Evolutionary conservation across 2,888 invertebrate genomes (phyloP).

Genomic region (Actias luna): DNA sequence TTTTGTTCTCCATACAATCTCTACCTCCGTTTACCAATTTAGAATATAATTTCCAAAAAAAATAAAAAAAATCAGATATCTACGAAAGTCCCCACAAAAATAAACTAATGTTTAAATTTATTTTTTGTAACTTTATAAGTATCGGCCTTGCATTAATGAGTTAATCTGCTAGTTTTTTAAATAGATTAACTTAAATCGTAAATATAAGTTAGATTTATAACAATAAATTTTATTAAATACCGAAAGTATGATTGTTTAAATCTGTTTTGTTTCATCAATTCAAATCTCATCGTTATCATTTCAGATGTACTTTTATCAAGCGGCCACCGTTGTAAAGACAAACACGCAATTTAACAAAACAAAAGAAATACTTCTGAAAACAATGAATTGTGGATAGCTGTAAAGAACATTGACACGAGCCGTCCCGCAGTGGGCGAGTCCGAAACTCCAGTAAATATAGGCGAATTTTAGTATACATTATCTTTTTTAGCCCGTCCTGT

Average conservation of each 20-base stretch:
- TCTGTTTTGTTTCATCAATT: neutral
- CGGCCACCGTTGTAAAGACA: neutral
- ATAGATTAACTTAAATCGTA: no score
- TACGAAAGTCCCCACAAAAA: no score
- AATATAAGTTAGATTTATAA: no score
- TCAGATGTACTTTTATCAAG: neutral
- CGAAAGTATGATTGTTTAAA: neutral
- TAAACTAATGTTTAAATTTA: no score
- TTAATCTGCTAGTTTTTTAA: no score
- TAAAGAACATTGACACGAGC: conserved; percentile 32
- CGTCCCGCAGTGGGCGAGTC: conserved; percentile 30
- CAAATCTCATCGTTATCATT: neutral
- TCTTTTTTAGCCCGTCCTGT: conserved; percentile 30
- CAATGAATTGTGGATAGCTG: conserved; percentile 31
- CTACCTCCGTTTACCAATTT: no score
- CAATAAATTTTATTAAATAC: no score
- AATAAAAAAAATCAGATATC: no score
- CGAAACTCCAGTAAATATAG: conserved; percentile 33
- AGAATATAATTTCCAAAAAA: no score
- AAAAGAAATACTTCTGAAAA: conserved; percentile 22
- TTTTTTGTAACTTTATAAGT: no score
- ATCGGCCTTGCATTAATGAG: no score
- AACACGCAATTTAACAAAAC: conserved; percentile 19
- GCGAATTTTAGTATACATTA: conserved; percentile 27
- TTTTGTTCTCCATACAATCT: no score